Evolutionary conservation across 2,113 vertebrate species (phyloP).

Genomic region (Tapirus terrestris): DNA sequence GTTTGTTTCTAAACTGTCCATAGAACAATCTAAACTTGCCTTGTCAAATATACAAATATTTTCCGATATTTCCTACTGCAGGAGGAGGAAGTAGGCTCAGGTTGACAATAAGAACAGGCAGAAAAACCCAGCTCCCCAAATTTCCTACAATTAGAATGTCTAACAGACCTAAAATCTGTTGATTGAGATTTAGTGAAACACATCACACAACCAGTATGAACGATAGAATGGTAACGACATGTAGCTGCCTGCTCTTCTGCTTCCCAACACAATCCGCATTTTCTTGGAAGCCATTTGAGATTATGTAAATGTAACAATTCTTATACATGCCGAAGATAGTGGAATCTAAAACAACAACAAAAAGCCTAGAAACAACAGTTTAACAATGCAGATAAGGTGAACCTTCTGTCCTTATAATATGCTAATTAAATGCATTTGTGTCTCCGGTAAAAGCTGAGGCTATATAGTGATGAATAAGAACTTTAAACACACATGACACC

Average conservation of each 20-base stretch:
- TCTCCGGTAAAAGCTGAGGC: slow-evolving; percentile 81
- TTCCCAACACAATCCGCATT: background rate
- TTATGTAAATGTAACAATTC: slow-evolving; percentile 16
- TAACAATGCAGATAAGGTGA: slow-evolving; percentile 82
- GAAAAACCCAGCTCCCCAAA: background rate
- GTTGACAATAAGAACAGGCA: background rate
- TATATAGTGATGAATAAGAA: slow-evolving; percentile 87
- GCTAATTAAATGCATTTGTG: slow-evolving; percentile 85
- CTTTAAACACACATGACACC: slow-evolving; percentile 89
- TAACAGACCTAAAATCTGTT: background rate
- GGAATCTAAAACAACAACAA: slow-evolving; percentile 26
- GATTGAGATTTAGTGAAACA: background rate
- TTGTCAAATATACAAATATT: background rate
- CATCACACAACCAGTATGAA: background rate
- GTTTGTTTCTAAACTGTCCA: background rate
- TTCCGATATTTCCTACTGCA: background rate
- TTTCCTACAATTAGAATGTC: background rate
- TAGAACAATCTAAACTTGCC: background rate
- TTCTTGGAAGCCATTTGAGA: slow-evolving; percentile 25
- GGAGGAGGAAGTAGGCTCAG: background rate
- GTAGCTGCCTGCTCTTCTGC: background rate
- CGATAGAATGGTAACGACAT: background rate
- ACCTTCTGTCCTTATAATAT: slow-evolving; percentile 85
- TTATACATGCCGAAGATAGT: background rate
- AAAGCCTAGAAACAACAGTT: slow-evolving; percentile 60